Percentiles rank a stretch among this genome's conserved stretches.
Evolutionary conservation across 2,113 vertebrate genomes (phyloP).

Genomic region (Circaetus cinerascens): DNA sequence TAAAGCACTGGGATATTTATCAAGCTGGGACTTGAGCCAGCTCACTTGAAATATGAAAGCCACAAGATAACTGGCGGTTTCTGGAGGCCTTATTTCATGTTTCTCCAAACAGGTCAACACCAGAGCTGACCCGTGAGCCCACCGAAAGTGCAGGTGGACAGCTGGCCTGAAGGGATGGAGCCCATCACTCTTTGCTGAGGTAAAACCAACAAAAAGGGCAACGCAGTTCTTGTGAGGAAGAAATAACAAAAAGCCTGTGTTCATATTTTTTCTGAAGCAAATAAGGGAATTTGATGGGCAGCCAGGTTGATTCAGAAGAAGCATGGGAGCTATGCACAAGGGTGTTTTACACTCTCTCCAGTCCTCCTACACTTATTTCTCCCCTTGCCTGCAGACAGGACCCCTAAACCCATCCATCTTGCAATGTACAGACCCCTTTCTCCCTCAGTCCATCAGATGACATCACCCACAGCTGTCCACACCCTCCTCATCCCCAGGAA

Average conservation of each 20-base stretch:
- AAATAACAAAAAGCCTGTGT: not conserved
- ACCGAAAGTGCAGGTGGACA: not conserved
- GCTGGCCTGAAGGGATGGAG: not conserved
- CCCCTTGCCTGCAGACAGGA: not conserved
- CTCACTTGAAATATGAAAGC: not conserved
- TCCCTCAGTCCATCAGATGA: not conserved
- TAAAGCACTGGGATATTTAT: not conserved
- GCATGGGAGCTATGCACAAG: not conserved
- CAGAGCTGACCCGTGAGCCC: not conserved
- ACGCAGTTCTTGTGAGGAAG: not conserved
- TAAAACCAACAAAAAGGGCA: not conserved
- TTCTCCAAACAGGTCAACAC: not conserved
- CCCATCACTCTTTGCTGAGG: not conserved
- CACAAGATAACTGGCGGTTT: not conserved
- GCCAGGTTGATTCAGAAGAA: not conserved
- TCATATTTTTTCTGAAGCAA: not conserved
- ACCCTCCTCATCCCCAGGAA: not conserved
- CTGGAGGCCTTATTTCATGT: not conserved
- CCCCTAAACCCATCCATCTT: not conserved
- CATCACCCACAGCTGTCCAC: not conserved
- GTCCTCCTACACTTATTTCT: not conserved
- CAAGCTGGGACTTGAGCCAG: not conserved
- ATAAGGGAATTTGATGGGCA: not conserved
- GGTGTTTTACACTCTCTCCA: not conserved
- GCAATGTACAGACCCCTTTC: not conserved